phyloP scores from a whole-genome alignment of 1,140 invertebrate genomes.

The Varroa destructor region DNA sequence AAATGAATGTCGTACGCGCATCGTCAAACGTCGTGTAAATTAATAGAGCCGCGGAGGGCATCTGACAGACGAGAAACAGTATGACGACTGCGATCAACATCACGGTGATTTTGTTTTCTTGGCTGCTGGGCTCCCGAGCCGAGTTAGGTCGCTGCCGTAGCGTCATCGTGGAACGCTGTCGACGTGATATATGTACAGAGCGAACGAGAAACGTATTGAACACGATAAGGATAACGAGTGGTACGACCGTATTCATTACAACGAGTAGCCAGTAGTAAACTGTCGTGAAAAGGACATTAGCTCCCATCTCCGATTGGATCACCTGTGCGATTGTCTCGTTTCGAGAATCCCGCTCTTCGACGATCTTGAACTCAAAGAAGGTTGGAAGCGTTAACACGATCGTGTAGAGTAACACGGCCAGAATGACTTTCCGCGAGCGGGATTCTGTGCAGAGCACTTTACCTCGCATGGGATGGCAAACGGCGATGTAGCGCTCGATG shows the following conservation, averaged over 20 bases:
- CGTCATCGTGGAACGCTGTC: conserved; percentile 47
- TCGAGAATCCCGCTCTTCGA: conserved; percentile 35
- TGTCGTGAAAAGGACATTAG: conserved; percentile 47
- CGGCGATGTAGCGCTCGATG: conserved; percentile 60
- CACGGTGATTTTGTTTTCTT: conserved; percentile 58
- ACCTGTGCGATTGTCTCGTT: conserved; percentile 30
- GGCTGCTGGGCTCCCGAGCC: conserved; percentile 41
- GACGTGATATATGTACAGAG: conserved; percentile 50
- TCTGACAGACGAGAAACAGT: conserved; percentile 57
- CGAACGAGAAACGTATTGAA: conserved; percentile 58
- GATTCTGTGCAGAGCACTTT: conserved; percentile 54
- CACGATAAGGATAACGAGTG: conserved; percentile 51
- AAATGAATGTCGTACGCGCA: conserved; percentile 36
- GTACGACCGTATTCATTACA: conserved; percentile 52
- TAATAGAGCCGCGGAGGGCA: conserved; percentile 51
- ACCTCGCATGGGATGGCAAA: conserved; percentile 59
- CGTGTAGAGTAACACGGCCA: conserved; percentile 50
- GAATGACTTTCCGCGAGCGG: conserved; percentile 47
- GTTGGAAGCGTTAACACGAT: conserved; percentile 51
- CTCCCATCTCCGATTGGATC: conserved; percentile 40
- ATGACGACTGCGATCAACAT: conserved; percentile 60
- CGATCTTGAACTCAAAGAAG: conserved; percentile 49
- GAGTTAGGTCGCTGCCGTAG: conserved; percentile 34
- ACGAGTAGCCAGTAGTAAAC: conserved; percentile 56
- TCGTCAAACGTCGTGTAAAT: conserved; percentile 45